Evolutionary conservation across 1,140 invertebrate genomes (phyloP).

Genomic region (Rhagoletis pomonella): DNA sequence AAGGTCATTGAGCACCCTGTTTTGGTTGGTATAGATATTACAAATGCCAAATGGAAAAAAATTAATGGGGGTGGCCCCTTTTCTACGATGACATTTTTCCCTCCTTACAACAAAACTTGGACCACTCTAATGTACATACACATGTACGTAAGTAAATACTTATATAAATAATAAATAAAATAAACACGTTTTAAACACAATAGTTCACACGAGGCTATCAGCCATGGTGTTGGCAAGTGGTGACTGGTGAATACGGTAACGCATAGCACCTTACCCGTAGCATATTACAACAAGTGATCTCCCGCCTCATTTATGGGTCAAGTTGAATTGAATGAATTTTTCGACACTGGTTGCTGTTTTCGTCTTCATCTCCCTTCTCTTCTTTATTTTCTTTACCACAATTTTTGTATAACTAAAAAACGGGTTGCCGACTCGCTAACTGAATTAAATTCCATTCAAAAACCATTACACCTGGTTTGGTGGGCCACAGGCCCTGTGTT

Average conservation of each 20-base stretch:
- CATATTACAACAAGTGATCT: conserved; percentile 19
- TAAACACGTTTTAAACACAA: conserved; percentile 15
- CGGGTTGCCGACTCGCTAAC: background rate
- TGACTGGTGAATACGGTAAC: background rate
- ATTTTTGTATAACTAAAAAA: background rate
- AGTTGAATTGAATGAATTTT: conserved; percentile 24
- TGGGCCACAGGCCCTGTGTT: background rate
- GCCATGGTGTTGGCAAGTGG: background rate
- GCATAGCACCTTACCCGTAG: background rate
- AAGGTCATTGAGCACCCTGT: too few relatives aligned
- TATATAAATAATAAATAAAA: conserved; percentile 3
- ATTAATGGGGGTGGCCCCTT: too few relatives aligned
- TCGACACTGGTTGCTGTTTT: background rate
- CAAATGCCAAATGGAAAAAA: too few relatives aligned
- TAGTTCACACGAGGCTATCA: background rate
- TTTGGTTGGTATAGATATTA: too few relatives aligned
- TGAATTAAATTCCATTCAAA: conserved; percentile 32
- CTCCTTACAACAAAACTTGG: background rate
- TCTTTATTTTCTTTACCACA: background rate
- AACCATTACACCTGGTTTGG: background rate
- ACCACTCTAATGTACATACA: too few relatives aligned
- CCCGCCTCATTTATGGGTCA: conserved; percentile 37
- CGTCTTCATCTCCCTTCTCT: background rate
- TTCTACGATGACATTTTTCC: too few relatives aligned
- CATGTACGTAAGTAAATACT: background rate